A percentile compares a stretch with the other conserved stretches of the same genome.
phyloP scores from a whole-genome alignment of 1,140 invertebrate genomes.

The Anoplolepis gracilipes region DNA sequence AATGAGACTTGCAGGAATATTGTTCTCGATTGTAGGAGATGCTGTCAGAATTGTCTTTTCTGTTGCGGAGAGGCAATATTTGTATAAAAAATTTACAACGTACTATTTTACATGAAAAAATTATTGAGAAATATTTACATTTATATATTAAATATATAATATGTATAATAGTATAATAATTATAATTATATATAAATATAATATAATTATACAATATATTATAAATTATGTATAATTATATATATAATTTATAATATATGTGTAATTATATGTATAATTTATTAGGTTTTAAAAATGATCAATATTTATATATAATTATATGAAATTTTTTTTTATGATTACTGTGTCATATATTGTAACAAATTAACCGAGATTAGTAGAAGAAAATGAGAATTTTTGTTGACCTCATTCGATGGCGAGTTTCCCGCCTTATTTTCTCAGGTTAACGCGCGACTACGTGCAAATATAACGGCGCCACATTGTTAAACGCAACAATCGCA shows the following conservation, averaged over 20 bases:
- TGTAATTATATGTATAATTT: too few relatives aligned
- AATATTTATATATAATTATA: too few relatives aligned
- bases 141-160: not conserved
- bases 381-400: not conserved
- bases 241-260: too few relatives aligned
- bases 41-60: not conserved
- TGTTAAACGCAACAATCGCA: slow-evolving; percentile 14
- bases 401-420: not conserved
- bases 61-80: not conserved
- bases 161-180: too few relatives aligned
- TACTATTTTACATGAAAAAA: not conserved
- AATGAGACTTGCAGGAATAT: slow-evolving; percentile 30
- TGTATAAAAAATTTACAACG: not conserved
- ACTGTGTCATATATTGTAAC: not conserved
- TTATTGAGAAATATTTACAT: not conserved
- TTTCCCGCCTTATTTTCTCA: not conserved
- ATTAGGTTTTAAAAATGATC: too few relatives aligned
- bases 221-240: too few relatives aligned
- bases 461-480: slow-evolving; percentile 12
- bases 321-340: not conserved
- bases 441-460: not conserved
- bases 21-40: slow-evolving; percentile 5
- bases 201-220: not conserved
- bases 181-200: not conserved
- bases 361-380: not conserved